Conservation (phyloP, 2,113 vertebrate genomes). For the Thamnophis sirtalis region DNA sequence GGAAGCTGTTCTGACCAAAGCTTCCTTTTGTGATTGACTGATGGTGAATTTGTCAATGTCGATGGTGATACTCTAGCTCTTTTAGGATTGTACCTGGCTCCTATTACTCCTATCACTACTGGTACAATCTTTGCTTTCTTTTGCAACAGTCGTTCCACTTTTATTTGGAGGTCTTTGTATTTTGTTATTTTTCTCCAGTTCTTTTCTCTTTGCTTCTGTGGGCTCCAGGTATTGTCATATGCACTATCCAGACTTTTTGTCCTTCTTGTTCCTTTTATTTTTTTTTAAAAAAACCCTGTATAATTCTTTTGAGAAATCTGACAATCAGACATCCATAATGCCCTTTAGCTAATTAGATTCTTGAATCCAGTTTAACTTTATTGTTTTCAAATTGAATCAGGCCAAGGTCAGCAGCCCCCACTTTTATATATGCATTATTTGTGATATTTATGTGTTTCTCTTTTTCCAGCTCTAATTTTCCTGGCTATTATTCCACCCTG, state of each 20-base stretch:
- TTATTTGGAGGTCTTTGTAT: too few species aligned
- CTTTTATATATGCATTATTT: not conserved
- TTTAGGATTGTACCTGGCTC: too few species aligned
- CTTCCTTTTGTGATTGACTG: too few species aligned
- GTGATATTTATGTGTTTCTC: not conserved
- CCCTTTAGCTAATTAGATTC: not conserved
- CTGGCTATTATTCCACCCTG: fast-evolving
- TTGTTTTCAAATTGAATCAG: not conserved
- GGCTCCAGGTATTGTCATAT: not conserved
- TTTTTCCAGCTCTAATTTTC: not conserved
- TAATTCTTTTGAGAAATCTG: not conserved
- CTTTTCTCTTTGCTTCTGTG: not conserved
- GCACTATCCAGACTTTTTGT: not conserved
- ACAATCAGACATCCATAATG: not conserved
- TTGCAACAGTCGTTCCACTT: too few species aligned
- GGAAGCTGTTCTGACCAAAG: too few species aligned
- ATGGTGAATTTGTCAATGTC: too few species aligned
- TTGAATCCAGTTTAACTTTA: not conserved
- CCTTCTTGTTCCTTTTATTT: not conserved
- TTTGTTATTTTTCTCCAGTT: not conserved
- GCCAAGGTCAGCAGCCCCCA: not conserved
- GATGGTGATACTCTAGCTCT: too few species aligned
- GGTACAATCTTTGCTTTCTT: too few species aligned
- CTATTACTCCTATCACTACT: too few species aligned
- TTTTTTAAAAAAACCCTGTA: not conserved